Evolutionary conservation across 2,888 invertebrate species (phyloP).

Genomic region (Nineta flava): DNA sequence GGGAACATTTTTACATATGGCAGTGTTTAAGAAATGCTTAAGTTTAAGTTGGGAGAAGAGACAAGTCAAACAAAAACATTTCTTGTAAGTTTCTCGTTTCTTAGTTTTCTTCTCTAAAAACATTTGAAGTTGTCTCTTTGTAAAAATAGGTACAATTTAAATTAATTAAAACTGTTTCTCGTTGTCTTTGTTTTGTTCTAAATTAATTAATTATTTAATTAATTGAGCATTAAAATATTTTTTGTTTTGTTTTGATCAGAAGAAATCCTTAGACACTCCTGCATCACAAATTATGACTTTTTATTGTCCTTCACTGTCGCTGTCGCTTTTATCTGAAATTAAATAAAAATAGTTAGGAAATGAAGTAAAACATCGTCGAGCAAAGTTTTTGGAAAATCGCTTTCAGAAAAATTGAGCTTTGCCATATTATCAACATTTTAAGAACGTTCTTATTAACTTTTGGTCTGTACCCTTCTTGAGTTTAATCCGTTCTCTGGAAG

Average conservation of each 20-base stretch:
- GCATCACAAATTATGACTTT: conserved; percentile 10
- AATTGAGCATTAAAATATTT: conserved; percentile 2
- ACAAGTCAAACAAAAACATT: conserved; percentile 2
- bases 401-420: no score
- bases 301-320: conserved; percentile 87
- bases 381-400: no score
- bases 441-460: no score
- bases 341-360: no score
- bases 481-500: no score
- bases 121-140: no score
- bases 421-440: no score
- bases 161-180: no score
- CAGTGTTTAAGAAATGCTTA: conserved; percentile 2
- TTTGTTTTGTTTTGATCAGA: conserved; percentile 5
- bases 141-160: no score
- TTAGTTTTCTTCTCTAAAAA: conserved; percentile 2
- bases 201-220: not conserved
- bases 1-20: conserved; percentile 1
- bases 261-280: conserved; percentile 1
- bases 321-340: conserved; percentile 80
- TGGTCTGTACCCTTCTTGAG: no score
- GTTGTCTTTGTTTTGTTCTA: no score
- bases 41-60: not conserved
- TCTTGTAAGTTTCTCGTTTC: not conserved
- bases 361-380: no score